phyloP scores from a whole-genome alignment of 2,888 invertebrate species.

The Pachydiplax longipennis region DNA sequence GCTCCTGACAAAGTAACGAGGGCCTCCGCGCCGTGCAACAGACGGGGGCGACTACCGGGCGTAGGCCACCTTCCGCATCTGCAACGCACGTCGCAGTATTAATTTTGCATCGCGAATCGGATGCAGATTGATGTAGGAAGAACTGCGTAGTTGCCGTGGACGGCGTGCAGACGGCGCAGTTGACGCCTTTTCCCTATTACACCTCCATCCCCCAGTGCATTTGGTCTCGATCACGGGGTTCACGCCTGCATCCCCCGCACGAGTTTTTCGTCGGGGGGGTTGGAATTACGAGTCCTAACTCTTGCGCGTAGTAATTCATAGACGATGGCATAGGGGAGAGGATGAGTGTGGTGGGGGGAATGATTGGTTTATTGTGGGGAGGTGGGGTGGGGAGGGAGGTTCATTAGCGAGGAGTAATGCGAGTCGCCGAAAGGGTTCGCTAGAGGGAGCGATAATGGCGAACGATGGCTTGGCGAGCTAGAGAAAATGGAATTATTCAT shows the following conservation, averaged over 20 bases:
- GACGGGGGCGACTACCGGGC: not conserved
- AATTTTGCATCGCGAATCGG: not conserved
- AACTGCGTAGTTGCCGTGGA: not conserved
- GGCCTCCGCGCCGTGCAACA: not conserved
- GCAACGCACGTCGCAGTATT: not conserved
- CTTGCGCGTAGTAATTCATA: not conserved
- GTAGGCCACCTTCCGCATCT: not conserved
- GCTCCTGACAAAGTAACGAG: not conserved
- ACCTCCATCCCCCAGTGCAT: not conserved
- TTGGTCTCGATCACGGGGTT: not conserved
- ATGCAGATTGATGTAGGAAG: not conserved
- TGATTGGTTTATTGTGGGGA: not conserved
- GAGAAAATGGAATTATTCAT: not conserved
- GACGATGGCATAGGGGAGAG: not conserved
- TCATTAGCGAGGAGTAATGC: not conserved
- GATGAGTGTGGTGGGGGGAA: not conserved
- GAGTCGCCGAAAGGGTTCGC: not conserved
- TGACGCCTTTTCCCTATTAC: not conserved
- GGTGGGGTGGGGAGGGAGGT: not conserved
- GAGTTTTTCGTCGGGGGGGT: not conserved
- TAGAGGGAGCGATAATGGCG: not conserved
- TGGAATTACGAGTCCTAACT: not conserved
- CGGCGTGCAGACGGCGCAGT: not conserved
- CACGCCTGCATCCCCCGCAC: not conserved
- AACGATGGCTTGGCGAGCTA: not conserved